These are phyloP conservation scores for Palythoa grandis DNA, from an alignment of 92 coral and sea anemone genomes.

Conservation along the genomic window DNA sequence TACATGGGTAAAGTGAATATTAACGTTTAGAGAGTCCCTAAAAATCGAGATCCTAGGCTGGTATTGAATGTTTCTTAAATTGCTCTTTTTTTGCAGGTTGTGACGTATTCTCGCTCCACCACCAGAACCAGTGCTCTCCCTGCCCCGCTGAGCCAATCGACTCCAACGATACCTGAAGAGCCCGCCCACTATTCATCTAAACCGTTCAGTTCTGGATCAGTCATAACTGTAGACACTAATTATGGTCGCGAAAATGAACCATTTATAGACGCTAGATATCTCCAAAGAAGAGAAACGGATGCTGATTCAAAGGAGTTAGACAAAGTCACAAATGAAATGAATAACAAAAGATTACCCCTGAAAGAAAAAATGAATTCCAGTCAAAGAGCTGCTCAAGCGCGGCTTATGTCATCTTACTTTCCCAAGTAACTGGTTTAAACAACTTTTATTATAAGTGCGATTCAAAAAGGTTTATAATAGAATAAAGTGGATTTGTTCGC, in stretches of 20 bases:
- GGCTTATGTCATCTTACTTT: slow-evolving; percentile 96
- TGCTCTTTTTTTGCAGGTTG: slow-evolving; percentile 8
- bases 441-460: too few species aligned
- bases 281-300: slow-evolving; percentile 62
- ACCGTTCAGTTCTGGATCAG: slow-evolving; percentile 38
- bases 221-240: slow-evolving; percentile 46
- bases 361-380: slow-evolving; percentile 35
- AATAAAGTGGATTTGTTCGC: too few species aligned
- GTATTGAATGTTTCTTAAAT: too few species aligned
- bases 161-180: slow-evolving; percentile 88
- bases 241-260: slow-evolving; percentile 76
- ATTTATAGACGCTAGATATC: slow-evolving; percentile 87
- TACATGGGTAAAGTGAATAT: too few species aligned
- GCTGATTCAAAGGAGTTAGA: slow-evolving; percentile 17
- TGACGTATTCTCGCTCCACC: slow-evolving; percentile 55
- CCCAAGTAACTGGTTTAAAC: slow-evolving; percentile 42
- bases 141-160: slow-evolving; percentile 85
- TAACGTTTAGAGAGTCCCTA: too few species aligned
- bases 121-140: slow-evolving; percentile 69
- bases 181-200: slow-evolving; percentile 42
- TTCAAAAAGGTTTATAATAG: too few species aligned
- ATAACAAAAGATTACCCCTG: slow-evolving; percentile 30
- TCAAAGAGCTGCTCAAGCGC: slow-evolving; percentile 57
- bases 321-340: slow-evolving; percentile 17
- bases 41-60: too few species aligned